Base-by-base conservation (phyloP, 1,140 invertebrate species). In the Rhizoglyphus robini region DNA sequence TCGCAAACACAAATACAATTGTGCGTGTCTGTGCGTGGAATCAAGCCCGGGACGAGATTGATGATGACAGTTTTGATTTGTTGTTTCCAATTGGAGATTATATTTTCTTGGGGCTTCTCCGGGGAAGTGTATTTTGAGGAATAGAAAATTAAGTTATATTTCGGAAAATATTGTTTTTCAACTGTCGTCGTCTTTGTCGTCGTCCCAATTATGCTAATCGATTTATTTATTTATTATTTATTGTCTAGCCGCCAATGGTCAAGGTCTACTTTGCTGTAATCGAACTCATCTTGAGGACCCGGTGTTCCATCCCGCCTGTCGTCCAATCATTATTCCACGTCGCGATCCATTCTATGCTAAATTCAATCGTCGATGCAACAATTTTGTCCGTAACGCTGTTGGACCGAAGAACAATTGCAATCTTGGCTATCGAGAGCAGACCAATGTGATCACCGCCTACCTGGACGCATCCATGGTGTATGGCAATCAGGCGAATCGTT, bases 381-480 rank as follows among this genome's bases (percentile, higher is more conserved):
- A 73, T 61, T 73, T 72, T 62, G 68, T 71, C 8, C 34, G 71
- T 18, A 69, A 64, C 51, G 59, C 65, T 38, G 59, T 67, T 20
- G 60, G 59, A 32, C 65, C 66, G 18, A 62, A 46, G 34, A 63
- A 30, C 36, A 36, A 36, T 13, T 69, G 68, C 31, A 67, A 49
- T 23, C 65, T 72, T 13, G 68, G 69, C 31, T 65, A 61, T 15
- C 78, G 96, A 41, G 91, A 99, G 75, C 96, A 99, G 79, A 86
- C 98, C 30, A 99, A 99, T 78, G 90, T 95, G 73, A 77, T 99
- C 3, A 98, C 96, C 3, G 87, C 93, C 11, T 99, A 83, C 72
- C 86, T 99, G 63, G 96, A 99, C 77, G 96, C 84, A 0, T 98
- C 95, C 1, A 89, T 94, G 77, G 85, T 99, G 0, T 99, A 99